These are phyloP conservation scores for Talpa occidentalis DNA, from an alignment of 2,113 vertebrate genomes.

Conservation along the genomic window DNA sequence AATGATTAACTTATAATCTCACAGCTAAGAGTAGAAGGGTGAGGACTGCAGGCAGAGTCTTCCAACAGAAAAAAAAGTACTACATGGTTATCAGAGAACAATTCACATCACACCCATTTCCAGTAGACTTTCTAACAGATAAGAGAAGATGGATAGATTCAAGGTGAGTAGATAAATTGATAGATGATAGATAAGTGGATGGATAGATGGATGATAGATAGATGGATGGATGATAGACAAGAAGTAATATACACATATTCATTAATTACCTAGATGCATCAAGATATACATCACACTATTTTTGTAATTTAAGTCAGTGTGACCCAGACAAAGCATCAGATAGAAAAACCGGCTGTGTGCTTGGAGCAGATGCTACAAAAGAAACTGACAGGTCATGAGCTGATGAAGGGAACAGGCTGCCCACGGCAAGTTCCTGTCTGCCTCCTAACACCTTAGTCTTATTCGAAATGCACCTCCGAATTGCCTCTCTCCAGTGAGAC, in stretches of 20 bases:
- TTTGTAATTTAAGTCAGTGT: not conserved
- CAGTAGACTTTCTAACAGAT: not conserved
- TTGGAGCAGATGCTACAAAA: not conserved
- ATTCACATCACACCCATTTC: not conserved
- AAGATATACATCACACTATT: slow-evolving; percentile 6
- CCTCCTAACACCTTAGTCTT: not conserved
- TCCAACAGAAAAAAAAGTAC: not conserved
- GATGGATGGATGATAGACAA: not conserved
- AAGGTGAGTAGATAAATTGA: not conserved
- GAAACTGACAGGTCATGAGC: not conserved
- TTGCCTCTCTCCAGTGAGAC: not conserved
- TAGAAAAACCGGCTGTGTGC: not conserved
- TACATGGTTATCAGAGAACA: not conserved
- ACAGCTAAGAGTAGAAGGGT: no score
- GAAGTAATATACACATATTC: not conserved
- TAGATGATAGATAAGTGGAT: not conserved
- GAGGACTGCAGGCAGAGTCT: no score
- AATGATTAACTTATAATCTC: no score
- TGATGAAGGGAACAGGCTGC: not conserved
- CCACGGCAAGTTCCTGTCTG: not conserved
- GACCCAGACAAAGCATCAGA: not conserved
- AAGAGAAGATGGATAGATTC: not conserved
- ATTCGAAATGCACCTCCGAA: not conserved
- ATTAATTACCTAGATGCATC: not conserved
- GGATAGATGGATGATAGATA: no score